Evolutionary conservation across 2,888 invertebrate genomes (phyloP), one percentile per base, ranked within the genome.

Genomic region (Protophormia terraenovae): DNA sequence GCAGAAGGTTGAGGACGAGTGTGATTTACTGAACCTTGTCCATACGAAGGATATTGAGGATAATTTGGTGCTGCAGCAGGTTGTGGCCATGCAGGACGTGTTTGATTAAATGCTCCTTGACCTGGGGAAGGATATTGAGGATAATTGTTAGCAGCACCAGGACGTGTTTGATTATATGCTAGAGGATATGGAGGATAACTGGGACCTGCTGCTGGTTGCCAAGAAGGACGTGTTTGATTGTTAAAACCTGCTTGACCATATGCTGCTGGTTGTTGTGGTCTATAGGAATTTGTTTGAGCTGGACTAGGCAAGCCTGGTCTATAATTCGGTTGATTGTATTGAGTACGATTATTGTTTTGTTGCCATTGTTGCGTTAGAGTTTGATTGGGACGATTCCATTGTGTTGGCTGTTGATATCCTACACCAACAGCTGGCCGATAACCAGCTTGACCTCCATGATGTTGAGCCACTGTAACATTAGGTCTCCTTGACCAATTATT

Each of bases 381-480:
- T 66, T 72, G 77, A 32, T 67, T 73, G 41, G 38, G 10, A 2
- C 16, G n/a, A n/a, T n/a, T n/a, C n/a, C n/a, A n/a, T n/a, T n/a
- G n/a, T 1, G 14, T 35, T 22, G 38, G 62, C 60, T 60, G 50
- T 29, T 53, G 58, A 45, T 64, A 55, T 19, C 41, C 35, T 24
- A 19, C 19, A 16, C 24, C 71, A 60, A 3, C 50, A 22, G 66
- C 35, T n/a, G 64, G 84, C n/a, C 45, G 60, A 41, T 72, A 78
- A 12, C 27, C 72, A n/a, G 47, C 16, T 35, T 55, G 58, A 29
- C 3, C 14, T 5, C 19, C 14, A 12, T 55, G 50, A 38, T 38
- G 45, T 45, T 72, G 79, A 8, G 19, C 47, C 6, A 47, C 32
- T 3, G 78, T 72, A 22, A 53, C 50, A 24, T 77, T 84, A 22